phyloP scores from a whole-genome alignment of 1,140 invertebrate genomes.

The Polypedilum vanderplanki region DNA sequence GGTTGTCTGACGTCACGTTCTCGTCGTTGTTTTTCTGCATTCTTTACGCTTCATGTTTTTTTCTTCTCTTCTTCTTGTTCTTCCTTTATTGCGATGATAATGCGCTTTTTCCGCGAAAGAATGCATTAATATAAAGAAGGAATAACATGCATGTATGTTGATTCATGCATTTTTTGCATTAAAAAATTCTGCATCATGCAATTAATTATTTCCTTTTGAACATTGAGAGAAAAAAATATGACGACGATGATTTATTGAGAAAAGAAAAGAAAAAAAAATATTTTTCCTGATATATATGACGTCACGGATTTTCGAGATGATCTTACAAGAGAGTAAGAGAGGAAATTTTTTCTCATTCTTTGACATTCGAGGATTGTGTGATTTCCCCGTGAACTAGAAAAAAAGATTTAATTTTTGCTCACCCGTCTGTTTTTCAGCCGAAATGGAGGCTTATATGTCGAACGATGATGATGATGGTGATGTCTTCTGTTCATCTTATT shows the following conservation, averaged over 20 bases:
- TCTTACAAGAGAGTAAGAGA: no score
- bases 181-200: neutral
- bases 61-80: neutral
- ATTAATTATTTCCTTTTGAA: neutral
- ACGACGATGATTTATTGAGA: neutral
- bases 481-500: constrained; percentile 20
- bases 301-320: no score
- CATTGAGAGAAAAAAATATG: neutral
- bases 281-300: no score
- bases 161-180: no score
- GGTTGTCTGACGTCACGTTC: constrained; percentile 10
- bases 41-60: neutral
- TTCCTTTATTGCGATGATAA: neutral
- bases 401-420: no score
- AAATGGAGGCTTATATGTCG: constrained; percentile 30
- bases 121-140: neutral
- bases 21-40: constrained; percentile 11
- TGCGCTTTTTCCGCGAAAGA: neutral
- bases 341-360: no score
- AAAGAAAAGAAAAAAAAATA: no score
- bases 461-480: constrained; percentile 28
- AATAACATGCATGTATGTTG: no score
- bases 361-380: no score
- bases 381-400: no score
- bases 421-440: constrained; percentile 27